Evolutionary conservation across 2,888 invertebrate genomes (phyloP).

Genomic region (Drosophila neonasuta): DNA sequence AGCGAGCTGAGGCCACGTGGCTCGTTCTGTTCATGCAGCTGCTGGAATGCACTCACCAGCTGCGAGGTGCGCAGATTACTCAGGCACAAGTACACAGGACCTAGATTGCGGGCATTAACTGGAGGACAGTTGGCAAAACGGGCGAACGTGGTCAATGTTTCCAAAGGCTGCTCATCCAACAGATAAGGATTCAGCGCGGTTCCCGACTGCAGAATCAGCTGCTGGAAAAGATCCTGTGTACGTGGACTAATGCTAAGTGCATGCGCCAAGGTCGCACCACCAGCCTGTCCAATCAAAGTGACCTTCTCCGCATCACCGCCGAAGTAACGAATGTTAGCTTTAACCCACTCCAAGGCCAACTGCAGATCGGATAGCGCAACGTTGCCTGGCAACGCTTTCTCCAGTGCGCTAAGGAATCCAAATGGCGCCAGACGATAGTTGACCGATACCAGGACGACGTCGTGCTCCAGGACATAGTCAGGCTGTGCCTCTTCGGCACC

Average conservation of each 20-base stretch:
- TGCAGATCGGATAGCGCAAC: slow-evolving; percentile 84
- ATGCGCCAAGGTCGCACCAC: slow-evolving; percentile 83
- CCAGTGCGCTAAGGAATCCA: slow-evolving; percentile 83
- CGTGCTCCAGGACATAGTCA: slow-evolving; percentile 82
- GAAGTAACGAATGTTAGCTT: slow-evolving; percentile 82
- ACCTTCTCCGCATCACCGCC: slow-evolving; percentile 83
- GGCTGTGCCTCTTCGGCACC: slow-evolving; percentile 81
- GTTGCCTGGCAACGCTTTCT: slow-evolving; percentile 83
- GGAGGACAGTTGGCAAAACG: slow-evolving; percentile 79
- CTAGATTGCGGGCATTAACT: slow-evolving; percentile 9
- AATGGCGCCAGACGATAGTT: slow-evolving; percentile 84
- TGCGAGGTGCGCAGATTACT: slow-evolving; percentile 72
- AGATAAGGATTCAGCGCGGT: slow-evolving; percentile 83
- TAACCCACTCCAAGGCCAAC: slow-evolving; percentile 83
- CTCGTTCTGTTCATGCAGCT: slow-evolving; percentile 73
- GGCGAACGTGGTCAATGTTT: slow-evolving; percentile 80
- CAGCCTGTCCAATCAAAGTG: slow-evolving; percentile 84
- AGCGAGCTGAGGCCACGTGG: slow-evolving; percentile 60
- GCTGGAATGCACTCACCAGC: slow-evolving; percentile 66
- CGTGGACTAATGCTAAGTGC: slow-evolving; percentile 82
- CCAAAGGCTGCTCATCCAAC: slow-evolving; percentile 82
- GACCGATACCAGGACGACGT: slow-evolving; percentile 83
- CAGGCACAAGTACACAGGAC: slow-evolving; percentile 64
- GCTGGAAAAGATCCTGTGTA: slow-evolving; percentile 82
- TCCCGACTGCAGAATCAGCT: slow-evolving; percentile 84